These are phyloP conservation scores for Drosophila sechellia DNA, from an alignment of 1,140 invertebrate species.

Conservation along the genomic window DNA sequence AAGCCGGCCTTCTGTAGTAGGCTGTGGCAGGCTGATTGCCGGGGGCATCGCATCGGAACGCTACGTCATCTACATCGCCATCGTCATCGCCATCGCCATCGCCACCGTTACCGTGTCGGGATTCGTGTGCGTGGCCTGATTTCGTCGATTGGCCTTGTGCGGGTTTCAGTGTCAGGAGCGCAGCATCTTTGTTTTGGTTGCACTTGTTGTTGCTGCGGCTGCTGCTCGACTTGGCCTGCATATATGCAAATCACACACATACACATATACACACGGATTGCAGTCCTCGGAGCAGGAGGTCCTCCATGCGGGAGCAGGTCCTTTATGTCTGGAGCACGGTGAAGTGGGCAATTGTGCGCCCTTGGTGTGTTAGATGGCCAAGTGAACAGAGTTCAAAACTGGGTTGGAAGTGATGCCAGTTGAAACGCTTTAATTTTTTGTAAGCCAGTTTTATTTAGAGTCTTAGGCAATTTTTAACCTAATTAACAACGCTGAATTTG, in stretches of 20 bases:
- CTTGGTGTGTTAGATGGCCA: conserved; percentile 9
- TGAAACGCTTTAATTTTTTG: not conserved
- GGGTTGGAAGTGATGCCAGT: not conserved
- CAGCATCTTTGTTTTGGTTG: conserved; percentile 74
- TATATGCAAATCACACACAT: conserved; percentile 39
- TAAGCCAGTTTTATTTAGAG: not conserved
- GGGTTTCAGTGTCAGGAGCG: conserved; percentile 75
- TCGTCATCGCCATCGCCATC: conserved; percentile 50
- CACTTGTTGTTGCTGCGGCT: conserved; percentile 21
- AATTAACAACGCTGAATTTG: not conserved
- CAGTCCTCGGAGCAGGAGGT: not conserved
- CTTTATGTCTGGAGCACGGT: conserved; percentile 9
- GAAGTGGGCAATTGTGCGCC: conserved; percentile 3
- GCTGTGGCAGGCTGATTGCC: conserved; percentile 27
- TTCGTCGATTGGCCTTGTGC: conserved; percentile 77
- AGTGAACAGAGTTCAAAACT: conserved; percentile 2
- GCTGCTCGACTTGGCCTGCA: conserved; percentile 30
- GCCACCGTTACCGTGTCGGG: conserved; percentile 45
- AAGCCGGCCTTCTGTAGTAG: conserved; percentile 16
- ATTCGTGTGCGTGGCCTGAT: conserved; percentile 77
- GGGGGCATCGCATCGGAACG: conserved; percentile 29
- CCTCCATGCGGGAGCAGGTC: conserved; percentile 1
- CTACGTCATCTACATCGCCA: conserved; percentile 50
- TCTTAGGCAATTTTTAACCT: not conserved
- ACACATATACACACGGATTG: not conserved